Evolutionary conservation across 2,888 invertebrate genomes (phyloP), one percentile per base, ranked within the genome.

Genomic region (Drosophila acutilabella): DNA sequence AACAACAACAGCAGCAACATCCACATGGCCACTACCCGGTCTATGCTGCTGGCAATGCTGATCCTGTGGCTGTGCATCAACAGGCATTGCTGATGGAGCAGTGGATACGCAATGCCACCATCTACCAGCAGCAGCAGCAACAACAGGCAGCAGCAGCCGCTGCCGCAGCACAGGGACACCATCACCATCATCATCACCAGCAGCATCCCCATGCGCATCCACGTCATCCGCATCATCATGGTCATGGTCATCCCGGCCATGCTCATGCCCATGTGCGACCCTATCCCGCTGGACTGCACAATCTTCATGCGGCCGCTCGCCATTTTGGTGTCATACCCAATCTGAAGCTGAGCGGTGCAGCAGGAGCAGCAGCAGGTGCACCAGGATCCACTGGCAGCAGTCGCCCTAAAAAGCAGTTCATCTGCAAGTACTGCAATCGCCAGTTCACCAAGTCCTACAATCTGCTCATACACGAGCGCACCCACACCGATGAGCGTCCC

Each of bases 371-470:
- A 0, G 64, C 67, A 5, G 41, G 71, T 7, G 56, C 30, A 1
- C 56, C 38, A 2, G 56, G 33, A 2, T 60, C 73, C 11, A 93
- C 93, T 4, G 94, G 93, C 52, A 94, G 95, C 81, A 93, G 93
- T 36, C 93, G 96, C 74, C 96, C 96, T 50, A 96, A 96, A 92
- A 96, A 96, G 83, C 96, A 99, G 93, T 99, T 98, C 93, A 98
- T 99, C 90, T 99, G 99, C 94, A 97, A 98, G 93, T 99, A 96
- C 93, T 99, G 99, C 93, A 96, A 97, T 91, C 95, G 99, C 40
- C 98, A 98, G 91, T 99, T 99, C 93, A 99, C 98, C 77, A 99
- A 99, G 93, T 98, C 98, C 52, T 99, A 99, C 94, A 99, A 99
- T 93, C 94, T 99, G 85, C 94, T 99, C 89, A 99, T 99, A 84